phyloP scores from a whole-genome alignment of 1,140 invertebrate species.

The Solenopsis invicta region DNA sequence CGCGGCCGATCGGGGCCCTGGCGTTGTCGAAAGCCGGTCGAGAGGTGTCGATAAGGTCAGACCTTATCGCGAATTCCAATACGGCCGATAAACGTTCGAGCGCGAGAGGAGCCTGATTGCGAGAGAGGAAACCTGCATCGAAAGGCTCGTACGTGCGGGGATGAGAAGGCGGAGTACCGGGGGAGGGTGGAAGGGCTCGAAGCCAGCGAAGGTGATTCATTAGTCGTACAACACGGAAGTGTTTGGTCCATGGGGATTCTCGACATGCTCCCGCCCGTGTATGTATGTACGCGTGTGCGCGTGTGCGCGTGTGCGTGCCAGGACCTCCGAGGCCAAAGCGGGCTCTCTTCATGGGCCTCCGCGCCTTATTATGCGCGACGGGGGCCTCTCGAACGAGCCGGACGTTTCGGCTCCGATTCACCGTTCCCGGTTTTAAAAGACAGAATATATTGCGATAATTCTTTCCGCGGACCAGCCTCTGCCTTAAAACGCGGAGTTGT shows the following conservation, averaged over 20 bases:
- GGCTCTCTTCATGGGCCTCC: constrained; percentile 48
- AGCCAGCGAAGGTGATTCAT: constrained; percentile 84
- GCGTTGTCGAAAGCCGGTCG: constrained; percentile 60
- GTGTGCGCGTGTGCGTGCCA: not conserved
- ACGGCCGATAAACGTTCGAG: constrained; percentile 67
- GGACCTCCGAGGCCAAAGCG: constrained; percentile 67
- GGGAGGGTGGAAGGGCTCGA: constrained; percentile 71
- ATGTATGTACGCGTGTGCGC: not conserved
- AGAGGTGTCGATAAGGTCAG: constrained; percentile 59
- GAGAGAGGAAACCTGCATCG: constrained; percentile 49
- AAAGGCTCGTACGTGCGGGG: constrained; percentile 22
- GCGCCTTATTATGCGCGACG: constrained; percentile 76
- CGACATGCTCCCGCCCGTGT: constrained; percentile 60
- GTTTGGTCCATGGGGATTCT: constrained; percentile 76
- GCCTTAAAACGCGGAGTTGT: constrained; percentile 43
- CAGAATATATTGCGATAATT: constrained; percentile 76
- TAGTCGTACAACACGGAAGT: constrained; percentile 86
- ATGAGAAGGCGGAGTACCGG: constrained; percentile 33
- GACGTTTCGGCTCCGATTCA: constrained; percentile 71
- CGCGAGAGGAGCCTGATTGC: constrained; percentile 65
- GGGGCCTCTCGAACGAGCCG: constrained; percentile 67
- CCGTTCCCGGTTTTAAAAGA: constrained; percentile 66
- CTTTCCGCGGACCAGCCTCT: constrained; percentile 51
- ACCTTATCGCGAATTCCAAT: constrained; percentile 68
- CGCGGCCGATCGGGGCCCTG: not conserved